Evolutionary conservation across 2,888 invertebrate genomes (phyloP), one percentile per base, ranked within the genome.

Genomic region (Emmelina monodactyla): DNA sequence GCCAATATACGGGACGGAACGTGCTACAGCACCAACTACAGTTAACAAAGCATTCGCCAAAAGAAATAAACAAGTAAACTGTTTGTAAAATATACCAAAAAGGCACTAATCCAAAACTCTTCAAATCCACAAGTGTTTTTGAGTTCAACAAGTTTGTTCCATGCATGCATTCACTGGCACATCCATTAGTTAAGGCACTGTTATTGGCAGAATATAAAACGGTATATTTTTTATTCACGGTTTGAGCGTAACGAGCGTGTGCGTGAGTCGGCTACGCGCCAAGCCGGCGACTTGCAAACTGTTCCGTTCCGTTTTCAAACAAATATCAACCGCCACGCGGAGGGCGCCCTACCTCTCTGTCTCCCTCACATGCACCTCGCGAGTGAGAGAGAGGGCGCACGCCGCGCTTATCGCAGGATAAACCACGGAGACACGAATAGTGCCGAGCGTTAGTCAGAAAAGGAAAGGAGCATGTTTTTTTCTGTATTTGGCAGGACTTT

Each of bases 241-340:
- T 56, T 70, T 64, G 68, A 70, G 62, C 69, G 62, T 56, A 64
- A 72, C 70, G 47, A 53, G 73, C 73, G 66, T 63, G 55, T 62
- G 68, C 69, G 53, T 58, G 45, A 55, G 66, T 64, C 76, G 58
- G 59, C 73, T 75, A 61, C 52, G 68, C 76, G 58, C 73, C 61
- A 42, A 61, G 76, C 78, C 78, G 78, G 78, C 78, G 69, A 71
- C 76, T 79, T 63, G 76, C 76, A 73, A 76, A 79, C 78, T 78
- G 76, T 65, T 72, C 62, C 57, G 62, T 64, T 64, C 61, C 60
- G 62, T 64, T 71, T 66, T 62, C 55, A 68, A 62, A 67, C 64
- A 66, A 61, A 67, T 69, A 68, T 59, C 60, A 69, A 67, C 65
- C 61, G 69, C 66, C 73, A 70, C 68, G 72, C 64, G 70, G 69